Evolutionary conservation across 2,113 vertebrate species (phyloP).

Genomic region (Semnornis frantzii): DNA sequence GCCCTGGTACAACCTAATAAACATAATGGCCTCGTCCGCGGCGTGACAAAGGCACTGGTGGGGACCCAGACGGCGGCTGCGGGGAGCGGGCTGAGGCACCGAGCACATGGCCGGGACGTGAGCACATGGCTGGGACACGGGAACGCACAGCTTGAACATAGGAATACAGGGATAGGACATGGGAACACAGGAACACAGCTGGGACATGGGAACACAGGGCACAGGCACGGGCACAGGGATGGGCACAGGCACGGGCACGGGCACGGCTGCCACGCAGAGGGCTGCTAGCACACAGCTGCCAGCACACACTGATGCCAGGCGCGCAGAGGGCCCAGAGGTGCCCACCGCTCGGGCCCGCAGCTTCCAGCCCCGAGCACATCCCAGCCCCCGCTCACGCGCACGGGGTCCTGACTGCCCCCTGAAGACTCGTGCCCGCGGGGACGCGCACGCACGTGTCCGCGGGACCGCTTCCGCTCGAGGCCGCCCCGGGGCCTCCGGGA

Average conservation of each 20-base stretch:
- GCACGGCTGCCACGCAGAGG: too few species aligned
- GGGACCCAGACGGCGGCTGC: not conserved
- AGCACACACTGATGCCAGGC: too few species aligned
- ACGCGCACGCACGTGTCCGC: not conserved
- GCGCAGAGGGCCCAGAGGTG: too few species aligned
- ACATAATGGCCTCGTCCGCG: constrained; percentile 49
- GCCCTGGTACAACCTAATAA: constrained; percentile 55
- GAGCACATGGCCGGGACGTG: not conserved
- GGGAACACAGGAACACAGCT: not conserved
- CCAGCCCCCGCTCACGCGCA: too few species aligned
- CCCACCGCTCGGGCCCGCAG: too few species aligned
- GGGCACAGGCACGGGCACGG: too few species aligned
- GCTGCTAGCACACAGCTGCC: too few species aligned
- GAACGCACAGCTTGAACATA: rapidly evolving
- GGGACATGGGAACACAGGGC: not conserved
- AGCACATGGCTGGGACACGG: rapidly evolving
- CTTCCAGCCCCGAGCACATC: too few species aligned
- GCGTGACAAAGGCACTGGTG: constrained; percentile 3
- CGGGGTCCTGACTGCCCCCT: too few species aligned
- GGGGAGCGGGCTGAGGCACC: not conserved
- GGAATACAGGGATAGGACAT: rapidly evolving
- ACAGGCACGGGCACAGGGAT: too few species aligned
- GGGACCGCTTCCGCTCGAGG: not conserved
- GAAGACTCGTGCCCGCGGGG: not conserved
- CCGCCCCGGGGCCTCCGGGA: not conserved